Evolutionary conservation across 2,113 vertebrate species (phyloP).

Genomic region (Festucalex cinctus): DNA sequence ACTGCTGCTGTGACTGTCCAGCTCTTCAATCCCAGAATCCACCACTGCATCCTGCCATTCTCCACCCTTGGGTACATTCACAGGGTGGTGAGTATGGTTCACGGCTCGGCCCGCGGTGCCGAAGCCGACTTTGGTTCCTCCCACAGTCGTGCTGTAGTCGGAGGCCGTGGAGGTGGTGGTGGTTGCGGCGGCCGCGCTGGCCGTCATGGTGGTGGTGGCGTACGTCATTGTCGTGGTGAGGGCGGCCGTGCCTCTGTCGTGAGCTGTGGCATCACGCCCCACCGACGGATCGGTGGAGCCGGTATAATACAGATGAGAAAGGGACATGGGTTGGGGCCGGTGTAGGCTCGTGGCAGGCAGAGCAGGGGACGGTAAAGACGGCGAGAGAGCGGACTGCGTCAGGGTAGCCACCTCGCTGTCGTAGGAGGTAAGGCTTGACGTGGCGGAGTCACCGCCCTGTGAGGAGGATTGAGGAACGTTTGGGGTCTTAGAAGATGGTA

Average conservation of each 20-base stretch:
- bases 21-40: slow-evolving; percentile 87
- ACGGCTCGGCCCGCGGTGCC: slow-evolving; percentile 30
- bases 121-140: slow-evolving; percentile 30
- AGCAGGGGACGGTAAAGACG: slow-evolving; percentile 67
- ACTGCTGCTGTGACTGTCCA: slow-evolving; percentile 87
- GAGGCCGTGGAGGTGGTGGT: slow-evolving; percentile 61
- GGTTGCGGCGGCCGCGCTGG: slow-evolving; percentile 52
- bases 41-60: slow-evolving; percentile 80
- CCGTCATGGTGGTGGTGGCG: slow-evolving; percentile 69
- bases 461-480: slow-evolving; percentile 57
- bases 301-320: slow-evolving; percentile 57
- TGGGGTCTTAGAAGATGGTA: slow-evolving; percentile 36
- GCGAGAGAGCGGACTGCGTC: slow-evolving; percentile 79
- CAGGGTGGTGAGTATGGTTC: slow-evolving; percentile 40
- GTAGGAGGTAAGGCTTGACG: slow-evolving; percentile 88
- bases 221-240: slow-evolving; percentile 70
- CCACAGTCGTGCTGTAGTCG: slow-evolving; percentile 43
- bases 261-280: slow-evolving; percentile 35
- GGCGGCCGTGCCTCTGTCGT: slow-evolving; percentile 63
- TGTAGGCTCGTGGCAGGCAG: slow-evolving; percentile 52
- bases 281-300: slow-evolving; percentile 42
- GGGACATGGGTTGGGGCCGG: slow-evolving; percentile 73
- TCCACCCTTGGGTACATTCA: slow-evolving; percentile 40
- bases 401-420: slow-evolving; percentile 91
- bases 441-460: slow-evolving; percentile 81